These are phyloP conservation scores for Oryzias woworae DNA, from an alignment of 2,113 vertebrate species.

Conservation along the genomic window DNA sequence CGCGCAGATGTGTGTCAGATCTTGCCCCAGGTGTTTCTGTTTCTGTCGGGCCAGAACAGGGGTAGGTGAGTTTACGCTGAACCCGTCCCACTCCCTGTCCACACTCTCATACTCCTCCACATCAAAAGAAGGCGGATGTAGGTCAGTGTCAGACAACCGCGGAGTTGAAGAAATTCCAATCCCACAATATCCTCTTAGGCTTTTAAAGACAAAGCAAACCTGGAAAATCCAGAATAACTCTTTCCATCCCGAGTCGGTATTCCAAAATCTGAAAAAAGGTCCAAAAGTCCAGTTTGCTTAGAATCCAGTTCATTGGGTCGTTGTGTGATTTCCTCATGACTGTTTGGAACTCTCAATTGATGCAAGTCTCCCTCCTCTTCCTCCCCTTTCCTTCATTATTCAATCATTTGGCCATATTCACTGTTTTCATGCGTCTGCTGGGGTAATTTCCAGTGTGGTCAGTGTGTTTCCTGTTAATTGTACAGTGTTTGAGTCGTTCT, in stretches of 20 bases:
- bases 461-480: constrained; percentile 3
- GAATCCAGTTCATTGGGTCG: constrained; percentile 58
- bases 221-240: constrained; percentile 61
- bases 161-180: constrained; percentile 55
- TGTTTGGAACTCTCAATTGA: background rate
- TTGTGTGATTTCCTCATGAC: constrained; percentile 42
- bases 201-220: constrained; percentile 54
- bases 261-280: constrained; percentile 49
- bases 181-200: constrained; percentile 62
- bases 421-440: too few species aligned
- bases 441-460: constrained; percentile 25
- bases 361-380: constrained; percentile 6
- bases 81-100: constrained; percentile 46
- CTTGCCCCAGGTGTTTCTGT: constrained; percentile 54
- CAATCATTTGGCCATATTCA: constrained; percentile 4
- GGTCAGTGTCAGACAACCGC: constrained; percentile 49
- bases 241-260: constrained; percentile 43
- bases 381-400: constrained; percentile 3
- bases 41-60: constrained; percentile 26
- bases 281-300: constrained; percentile 55
- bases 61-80: constrained; percentile 16
- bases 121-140: constrained; percentile 51
- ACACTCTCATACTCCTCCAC: constrained; percentile 31
- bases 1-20: constrained; percentile 34
- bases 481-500: constrained; percentile 19